These are phyloP conservation scores for Apodemus speciosus DNA, from an alignment of 2,113 vertebrate species.

Conservation along the genomic window DNA sequence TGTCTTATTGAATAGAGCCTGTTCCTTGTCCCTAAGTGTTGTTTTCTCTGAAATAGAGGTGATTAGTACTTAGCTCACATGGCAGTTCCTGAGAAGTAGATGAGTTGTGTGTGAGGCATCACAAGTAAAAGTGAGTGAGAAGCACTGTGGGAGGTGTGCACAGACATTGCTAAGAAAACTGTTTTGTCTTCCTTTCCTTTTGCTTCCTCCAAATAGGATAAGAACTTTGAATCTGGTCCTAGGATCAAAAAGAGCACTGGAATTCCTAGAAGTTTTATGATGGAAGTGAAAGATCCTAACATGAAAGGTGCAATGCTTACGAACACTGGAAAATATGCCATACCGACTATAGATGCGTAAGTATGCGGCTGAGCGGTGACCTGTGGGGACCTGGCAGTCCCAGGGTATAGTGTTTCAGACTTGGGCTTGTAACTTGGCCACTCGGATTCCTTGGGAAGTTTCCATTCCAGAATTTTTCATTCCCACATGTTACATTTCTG, in stretches of 20 bases:
- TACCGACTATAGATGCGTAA: constrained; percentile 98
- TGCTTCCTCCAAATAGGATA: constrained; percentile 87
- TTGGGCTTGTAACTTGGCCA: constrained; percentile 19
- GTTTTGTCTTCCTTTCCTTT: background rate
- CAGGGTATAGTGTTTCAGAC: background rate
- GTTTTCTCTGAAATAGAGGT: background rate
- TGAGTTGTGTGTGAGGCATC: background rate
- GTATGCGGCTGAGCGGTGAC: constrained; percentile 67
- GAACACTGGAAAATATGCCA: constrained; percentile 95
- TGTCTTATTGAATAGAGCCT: background rate
- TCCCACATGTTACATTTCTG: constrained; percentile 39
- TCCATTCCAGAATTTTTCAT: rapidly evolving
- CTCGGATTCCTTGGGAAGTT: background rate
- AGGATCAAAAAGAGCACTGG: constrained; percentile 98
- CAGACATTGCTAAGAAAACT: background rate
- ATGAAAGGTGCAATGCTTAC: constrained; percentile 98
- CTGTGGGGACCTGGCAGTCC: rapidly evolving
- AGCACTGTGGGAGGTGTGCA: background rate
- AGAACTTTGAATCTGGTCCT: constrained; percentile 91
- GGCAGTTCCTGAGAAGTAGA: background rate
- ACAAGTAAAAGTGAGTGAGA: background rate
- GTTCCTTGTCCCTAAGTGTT: background rate
- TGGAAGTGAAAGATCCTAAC: constrained; percentile 96
- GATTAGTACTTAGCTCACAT: background rate
- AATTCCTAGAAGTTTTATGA: constrained; percentile 98